Conservation (phyloP, 2,113 vertebrate genomes). For the Garra rufa region DNA sequence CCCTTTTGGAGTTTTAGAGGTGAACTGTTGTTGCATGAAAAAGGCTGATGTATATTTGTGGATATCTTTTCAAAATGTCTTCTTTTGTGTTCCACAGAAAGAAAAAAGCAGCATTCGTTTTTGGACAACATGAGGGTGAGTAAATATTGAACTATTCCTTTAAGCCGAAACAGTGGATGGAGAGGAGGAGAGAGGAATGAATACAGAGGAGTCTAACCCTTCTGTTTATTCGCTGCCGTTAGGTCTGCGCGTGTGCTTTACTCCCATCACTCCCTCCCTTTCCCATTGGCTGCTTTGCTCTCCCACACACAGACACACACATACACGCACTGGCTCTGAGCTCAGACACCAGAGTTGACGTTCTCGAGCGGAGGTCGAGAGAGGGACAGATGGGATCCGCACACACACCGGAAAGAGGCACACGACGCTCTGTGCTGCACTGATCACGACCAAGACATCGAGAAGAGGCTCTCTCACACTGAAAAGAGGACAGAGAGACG, state of each 20-base stretch:
- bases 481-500: conserved; percentile 48
- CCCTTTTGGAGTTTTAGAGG: not conserved
- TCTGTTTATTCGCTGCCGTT: conserved; percentile 40
- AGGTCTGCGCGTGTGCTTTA: conserved; percentile 18
- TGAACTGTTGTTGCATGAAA: not conserved
- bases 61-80: not conserved
- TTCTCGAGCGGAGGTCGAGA: conserved; percentile 51
- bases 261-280: conserved; percentile 18
- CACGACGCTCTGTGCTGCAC: conserved; percentile 62
- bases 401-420: conserved; percentile 59
- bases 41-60: not conserved
- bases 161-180: conserved; percentile 35
- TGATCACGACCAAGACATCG: conserved; percentile 61
- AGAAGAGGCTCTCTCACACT: conserved; percentile 39
- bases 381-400: conserved; percentile 70
- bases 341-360: conserved; percentile 44
- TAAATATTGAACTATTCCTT: conserved; percentile 51
- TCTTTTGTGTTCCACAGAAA: not conserved
- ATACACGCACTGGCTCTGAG: conserved; percentile 18
- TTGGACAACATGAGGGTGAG: conserved; percentile 54
- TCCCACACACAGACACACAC: conserved; percentile 32
- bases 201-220: conserved; percentile 40
- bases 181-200: conserved; percentile 42
- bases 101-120: not conserved
- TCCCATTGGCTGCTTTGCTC: conserved; percentile 26